These are phyloP conservation scores for Python bivittatus DNA, from an alignment of 2,113 vertebrate genomes.

Conservation along the genomic window DNA sequence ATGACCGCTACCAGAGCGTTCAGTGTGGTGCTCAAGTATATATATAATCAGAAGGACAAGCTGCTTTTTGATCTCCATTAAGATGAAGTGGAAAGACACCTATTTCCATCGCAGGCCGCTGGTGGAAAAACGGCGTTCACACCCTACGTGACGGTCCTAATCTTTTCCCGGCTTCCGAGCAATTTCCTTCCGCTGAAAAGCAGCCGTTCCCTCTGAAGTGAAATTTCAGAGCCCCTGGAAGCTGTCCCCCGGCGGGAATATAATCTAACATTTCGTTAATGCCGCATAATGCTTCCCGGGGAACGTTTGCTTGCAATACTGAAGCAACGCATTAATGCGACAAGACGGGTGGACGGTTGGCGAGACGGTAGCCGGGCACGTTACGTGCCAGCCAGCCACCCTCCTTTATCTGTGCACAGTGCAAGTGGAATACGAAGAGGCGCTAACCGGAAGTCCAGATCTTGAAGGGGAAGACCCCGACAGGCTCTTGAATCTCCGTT, in stretches of 20 bases:
- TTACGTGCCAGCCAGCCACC: neutral
- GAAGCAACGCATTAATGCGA: neutral
- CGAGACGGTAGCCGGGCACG: neutral
- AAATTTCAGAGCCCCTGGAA: neutral
- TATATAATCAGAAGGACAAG: neutral
- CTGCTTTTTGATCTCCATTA: neutral
- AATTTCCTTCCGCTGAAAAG: neutral
- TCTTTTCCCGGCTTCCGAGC: neutral
- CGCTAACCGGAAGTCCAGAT: too few species aligned
- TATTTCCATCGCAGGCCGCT: neutral
- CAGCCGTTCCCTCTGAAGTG: neutral
- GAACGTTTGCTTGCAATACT: conserved; percentile 6
- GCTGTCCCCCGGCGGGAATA: conserved; percentile 3
- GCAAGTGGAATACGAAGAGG: neutral
- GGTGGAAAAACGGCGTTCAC: too few species aligned
- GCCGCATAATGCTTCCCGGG: neutral
- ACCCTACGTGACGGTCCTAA: neutral
- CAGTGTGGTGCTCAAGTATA: too few species aligned
- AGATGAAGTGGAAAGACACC: neutral
- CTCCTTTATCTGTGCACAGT: neutral
- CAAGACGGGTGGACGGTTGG: neutral
- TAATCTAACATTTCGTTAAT: conserved; percentile 18
- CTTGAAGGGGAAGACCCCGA: neutral
- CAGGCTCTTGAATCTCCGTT: neutral
- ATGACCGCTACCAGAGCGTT: too few species aligned